Base-by-base conservation (phyloP, 2,113 vertebrate species). In the Poicephalus gulielmi region DNA sequence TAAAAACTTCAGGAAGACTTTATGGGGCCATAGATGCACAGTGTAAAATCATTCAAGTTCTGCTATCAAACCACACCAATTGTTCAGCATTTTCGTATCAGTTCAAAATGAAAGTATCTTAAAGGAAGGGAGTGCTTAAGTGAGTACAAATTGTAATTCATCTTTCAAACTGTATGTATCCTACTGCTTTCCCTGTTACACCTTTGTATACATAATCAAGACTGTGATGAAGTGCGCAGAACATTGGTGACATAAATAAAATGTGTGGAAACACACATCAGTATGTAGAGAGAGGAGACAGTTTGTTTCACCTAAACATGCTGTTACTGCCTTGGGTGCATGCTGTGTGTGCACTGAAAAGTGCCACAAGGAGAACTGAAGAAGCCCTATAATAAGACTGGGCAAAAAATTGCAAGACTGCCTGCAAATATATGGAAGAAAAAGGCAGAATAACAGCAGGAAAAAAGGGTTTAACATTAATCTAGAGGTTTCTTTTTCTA, bases 1-100 rank as follows among this genome's bases (percentile, higher is more conserved):
- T 96, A 96, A 97, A 97, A 93, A 76, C 76, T 86, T 95, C 94
- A 92, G 70, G 31, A 71, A 75, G 59, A 30, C 11, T 96, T 97
- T 96, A 96, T 83, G 86, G 53, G 59, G 53, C 96, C 20, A 2
- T 71, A 70, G 63, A 63, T 1, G 2, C 49, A 10, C 64, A 37
- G 28, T 75, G 39, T 86, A 95, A 97, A 97, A 82, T 88, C 64
- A 88, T 79, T 92, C 41, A 70, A 90, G 35, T 49, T 89, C 60
- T 92, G 44, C 66, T 86, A 23, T 88, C 83, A 91, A 96, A 63
- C 43, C 41, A 30, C 55, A 50, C 5, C 82, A 62, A 47, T 88
- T 78, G 78, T 77, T 95, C 60, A 37, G 64, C 35, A 15, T 86
- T 82, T 89, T 92, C 78, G 83, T 47, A 39, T 60, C 73, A 46